These are phyloP conservation scores for Ectemnius cavifrons DNA, from an alignment of 2,888 invertebrate species.

Conservation along the genomic window DNA sequence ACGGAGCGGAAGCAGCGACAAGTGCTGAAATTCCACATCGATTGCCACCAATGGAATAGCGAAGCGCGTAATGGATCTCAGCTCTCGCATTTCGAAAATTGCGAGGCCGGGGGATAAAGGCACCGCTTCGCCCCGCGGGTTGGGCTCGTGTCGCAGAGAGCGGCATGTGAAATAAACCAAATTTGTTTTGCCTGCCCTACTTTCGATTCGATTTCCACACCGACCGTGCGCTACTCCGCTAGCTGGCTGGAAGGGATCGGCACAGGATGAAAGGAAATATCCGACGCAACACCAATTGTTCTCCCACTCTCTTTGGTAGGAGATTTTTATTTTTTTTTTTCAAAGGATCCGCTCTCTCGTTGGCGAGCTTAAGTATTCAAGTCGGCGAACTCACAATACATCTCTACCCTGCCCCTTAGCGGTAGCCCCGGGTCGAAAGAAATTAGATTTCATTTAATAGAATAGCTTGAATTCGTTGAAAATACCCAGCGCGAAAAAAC, in stretches of 20 bases:
- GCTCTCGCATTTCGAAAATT: conserved; percentile 20
- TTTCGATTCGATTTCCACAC: conserved; percentile 62
- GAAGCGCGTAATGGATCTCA: background rate
- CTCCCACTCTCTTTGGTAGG: conserved; percentile 24
- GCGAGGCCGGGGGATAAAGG: conserved; percentile 15
- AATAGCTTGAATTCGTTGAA: too few relatives aligned
- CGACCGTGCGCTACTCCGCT: conserved; percentile 23
- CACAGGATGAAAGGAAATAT: conserved; percentile 38
- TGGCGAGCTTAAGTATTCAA: too few relatives aligned
- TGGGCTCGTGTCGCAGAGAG: too few relatives aligned
- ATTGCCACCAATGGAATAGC: conserved; percentile 1
- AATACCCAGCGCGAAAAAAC: too few relatives aligned
- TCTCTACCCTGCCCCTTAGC: too few relatives aligned
- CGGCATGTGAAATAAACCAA: conserved; percentile 46
- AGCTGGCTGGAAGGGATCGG: background rate
- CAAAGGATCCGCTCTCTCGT: too few relatives aligned
- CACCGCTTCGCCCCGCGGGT: conserved; percentile 12
- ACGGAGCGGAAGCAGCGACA: too few relatives aligned
- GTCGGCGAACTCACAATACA: too few relatives aligned
- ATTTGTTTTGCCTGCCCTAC: conserved; percentile 48
- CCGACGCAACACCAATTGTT: conserved; percentile 24
- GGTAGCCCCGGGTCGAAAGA: too few relatives aligned
- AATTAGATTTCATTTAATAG: too few relatives aligned
- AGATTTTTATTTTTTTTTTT: too few relatives aligned
- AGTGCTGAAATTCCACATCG: background rate